Evolutionary conservation across 2,113 vertebrate genomes (phyloP).

Genomic region (Noctilio leporinus): DNA sequence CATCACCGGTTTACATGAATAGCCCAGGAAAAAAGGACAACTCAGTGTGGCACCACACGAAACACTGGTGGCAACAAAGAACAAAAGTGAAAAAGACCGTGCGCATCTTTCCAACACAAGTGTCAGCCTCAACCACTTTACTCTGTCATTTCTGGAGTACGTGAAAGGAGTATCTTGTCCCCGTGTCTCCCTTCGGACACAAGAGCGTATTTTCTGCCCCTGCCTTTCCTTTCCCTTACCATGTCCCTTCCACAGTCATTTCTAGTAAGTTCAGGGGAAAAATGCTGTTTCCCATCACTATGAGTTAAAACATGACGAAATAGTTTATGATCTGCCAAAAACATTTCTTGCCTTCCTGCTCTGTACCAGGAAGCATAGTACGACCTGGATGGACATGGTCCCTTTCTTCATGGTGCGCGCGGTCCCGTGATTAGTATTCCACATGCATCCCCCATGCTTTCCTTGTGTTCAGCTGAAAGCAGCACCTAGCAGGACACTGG

Average conservation of each 20-base stretch:
- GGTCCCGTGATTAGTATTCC: not conserved
- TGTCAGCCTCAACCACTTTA: not conserved
- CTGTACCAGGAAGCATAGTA: not conserved
- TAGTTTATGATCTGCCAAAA: not conserved
- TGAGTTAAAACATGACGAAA: not conserved
- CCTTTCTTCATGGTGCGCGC: fast-evolving
- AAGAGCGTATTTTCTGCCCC: not conserved
- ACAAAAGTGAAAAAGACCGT: not conserved
- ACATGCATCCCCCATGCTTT: not conserved
- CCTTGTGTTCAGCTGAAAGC: not conserved
- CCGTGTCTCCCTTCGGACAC: not conserved
- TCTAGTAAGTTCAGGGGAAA: not conserved
- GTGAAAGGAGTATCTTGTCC: not conserved
- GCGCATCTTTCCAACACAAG: not conserved
- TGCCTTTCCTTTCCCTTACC: not conserved
- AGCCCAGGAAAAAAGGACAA: fast-evolving
- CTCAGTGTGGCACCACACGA: not conserved
- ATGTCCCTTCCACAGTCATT: not conserved
- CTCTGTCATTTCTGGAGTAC: not conserved
- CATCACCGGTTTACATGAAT: not conserved
- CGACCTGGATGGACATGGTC: fast-evolving
- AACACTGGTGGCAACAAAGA: not conserved
- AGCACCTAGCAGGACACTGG: not conserved
- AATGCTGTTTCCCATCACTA: not conserved
- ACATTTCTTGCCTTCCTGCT: not conserved